These are phyloP conservation scores for Drosophila azteca DNA, from an alignment of 1,140 invertebrate species.

Conservation along the genomic window DNA sequence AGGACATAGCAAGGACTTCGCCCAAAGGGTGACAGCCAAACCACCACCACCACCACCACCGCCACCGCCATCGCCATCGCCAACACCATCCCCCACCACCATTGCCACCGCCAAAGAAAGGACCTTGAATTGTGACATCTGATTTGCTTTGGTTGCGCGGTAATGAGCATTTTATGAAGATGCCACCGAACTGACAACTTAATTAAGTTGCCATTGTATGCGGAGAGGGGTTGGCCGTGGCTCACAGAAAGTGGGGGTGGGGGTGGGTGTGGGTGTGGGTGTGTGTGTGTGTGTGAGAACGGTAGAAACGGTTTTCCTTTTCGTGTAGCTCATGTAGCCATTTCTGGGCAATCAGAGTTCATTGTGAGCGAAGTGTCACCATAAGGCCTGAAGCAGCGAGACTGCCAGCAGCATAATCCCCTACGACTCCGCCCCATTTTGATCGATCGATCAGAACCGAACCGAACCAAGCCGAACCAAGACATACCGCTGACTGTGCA, in stretches of 20 bases:
- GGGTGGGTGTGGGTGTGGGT: background rate
- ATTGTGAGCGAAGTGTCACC: conserved; percentile 45
- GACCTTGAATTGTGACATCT: conserved; percentile 71
- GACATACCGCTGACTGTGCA: conserved; percentile 62
- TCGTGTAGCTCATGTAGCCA: conserved; percentile 12
- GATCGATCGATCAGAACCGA: conserved; percentile 56
- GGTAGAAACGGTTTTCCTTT: conserved; percentile 4
- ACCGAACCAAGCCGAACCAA: background rate
- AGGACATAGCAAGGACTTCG: conserved; percentile 29
- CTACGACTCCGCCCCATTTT: conserved; percentile 23
- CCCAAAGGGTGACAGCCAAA: conserved; percentile 60
- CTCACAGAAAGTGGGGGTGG: background rate
- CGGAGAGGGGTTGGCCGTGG: conserved; percentile 33
- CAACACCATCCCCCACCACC: conserved; percentile 19
- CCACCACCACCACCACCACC: conserved; percentile 5
- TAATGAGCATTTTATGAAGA: conserved; percentile 75
- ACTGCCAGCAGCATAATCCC: background rate
- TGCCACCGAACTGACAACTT: conserved; percentile 71
- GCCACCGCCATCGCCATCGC: conserved; percentile 19
- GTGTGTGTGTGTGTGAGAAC: conserved; percentile 2
- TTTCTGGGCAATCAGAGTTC: conserved; percentile 57
- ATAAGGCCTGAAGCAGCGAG: too few relatives aligned
- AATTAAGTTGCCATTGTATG: conserved; percentile 77
- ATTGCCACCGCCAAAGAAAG: conserved; percentile 26
- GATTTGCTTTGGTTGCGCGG: conserved; percentile 61